Conservation (phyloP, 2,888 invertebrate species). For the Hemaris fuciformis region DNA sequence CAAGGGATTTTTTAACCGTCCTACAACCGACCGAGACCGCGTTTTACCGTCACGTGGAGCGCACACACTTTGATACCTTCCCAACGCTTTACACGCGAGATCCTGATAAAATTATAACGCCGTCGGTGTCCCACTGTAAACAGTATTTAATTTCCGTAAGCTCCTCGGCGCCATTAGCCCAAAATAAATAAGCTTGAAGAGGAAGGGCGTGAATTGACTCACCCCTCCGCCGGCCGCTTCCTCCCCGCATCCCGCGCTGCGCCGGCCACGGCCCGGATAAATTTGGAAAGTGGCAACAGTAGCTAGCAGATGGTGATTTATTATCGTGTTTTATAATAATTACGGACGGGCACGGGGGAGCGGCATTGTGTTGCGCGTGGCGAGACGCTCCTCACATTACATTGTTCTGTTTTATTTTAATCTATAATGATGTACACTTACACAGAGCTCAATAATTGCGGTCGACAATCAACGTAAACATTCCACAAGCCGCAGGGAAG, state of each 20-base stretch:
- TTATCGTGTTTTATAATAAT: constrained; percentile 77
- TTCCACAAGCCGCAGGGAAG: not conserved
- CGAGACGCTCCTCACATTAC: constrained; percentile 46
- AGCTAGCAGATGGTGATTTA: constrained; percentile 77
- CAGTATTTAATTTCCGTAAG: constrained; percentile 71
- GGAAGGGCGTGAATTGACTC: constrained; percentile 61
- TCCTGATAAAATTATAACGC: constrained; percentile 50
- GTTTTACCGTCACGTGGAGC: too few species aligned
- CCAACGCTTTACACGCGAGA: constrained; percentile 32
- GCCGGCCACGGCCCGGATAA: constrained; percentile 55
- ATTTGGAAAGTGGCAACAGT: constrained; percentile 73
- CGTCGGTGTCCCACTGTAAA: constrained; percentile 49
- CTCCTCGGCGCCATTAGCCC: constrained; percentile 62
- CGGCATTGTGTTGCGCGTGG: constrained; percentile 50
- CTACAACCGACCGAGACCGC: constrained; percentile 27
- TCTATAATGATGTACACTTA: constrained; percentile 25
- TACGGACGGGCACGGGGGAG: constrained; percentile 58
- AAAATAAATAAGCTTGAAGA: constrained; percentile 68
- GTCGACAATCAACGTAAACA: not conserved
- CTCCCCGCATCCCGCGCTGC: constrained; percentile 22
- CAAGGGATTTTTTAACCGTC: constrained; percentile 34
- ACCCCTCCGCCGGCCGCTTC: constrained; percentile 24
- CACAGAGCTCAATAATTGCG: constrained; percentile 23
- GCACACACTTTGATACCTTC: too few species aligned
- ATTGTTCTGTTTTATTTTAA: constrained; percentile 48